Base-by-base conservation (phyloP, 2,113 vertebrate genomes). In the Pterophyllum scalare region DNA sequence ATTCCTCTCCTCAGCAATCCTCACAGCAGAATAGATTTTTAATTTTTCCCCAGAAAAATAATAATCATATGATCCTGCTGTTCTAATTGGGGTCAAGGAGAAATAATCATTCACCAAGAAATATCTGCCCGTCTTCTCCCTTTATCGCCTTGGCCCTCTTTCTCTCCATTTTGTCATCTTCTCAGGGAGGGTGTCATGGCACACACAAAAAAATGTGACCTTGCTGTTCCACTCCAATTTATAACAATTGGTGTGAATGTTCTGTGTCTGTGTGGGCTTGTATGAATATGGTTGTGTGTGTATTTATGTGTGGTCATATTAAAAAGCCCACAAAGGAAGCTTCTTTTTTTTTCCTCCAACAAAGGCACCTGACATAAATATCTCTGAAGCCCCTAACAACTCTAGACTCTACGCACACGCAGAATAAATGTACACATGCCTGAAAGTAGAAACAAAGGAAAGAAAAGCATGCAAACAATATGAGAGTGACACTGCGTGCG, bases 71-170 rank as follows among this genome's bases (percentile, higher is more conserved):
- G 75, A 81, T 93, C 43, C 57, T 43, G 64, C 75, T 84, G 74
- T 83, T 91, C 86, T 94, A 93, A 94, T 93, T 93, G 88, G 87
- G 90, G 90, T 93, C 90, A 93, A 93, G 90, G 82, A 91, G 90
- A 89, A 90, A 84, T 77, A 89, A 90, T 93, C 75, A 86, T 81
- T 93, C 90, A 91, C 76, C 13, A 86, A 88, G 77, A 89, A 89
- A 90, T 83, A 87, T 84, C 43, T 54, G 26, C 81, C 60, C 38
- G 24, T 77, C 72, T 59, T 64, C 49, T 60, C n/a, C 59, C n/a
- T 75, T 59, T 80, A 52, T 77, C 58, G 0, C 67, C 11, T 72
- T 52, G 46, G 81, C 14, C 59, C 24, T 79, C 61, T 81, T 74
- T 64, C 61, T 33, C 75, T 35, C 31, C 52, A 49, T 91, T 92